Evolutionary conservation across 1,140 invertebrate genomes (phyloP), one percentile per base, ranked within the genome.

Genomic region (Trichonephila inaurata): DNA sequence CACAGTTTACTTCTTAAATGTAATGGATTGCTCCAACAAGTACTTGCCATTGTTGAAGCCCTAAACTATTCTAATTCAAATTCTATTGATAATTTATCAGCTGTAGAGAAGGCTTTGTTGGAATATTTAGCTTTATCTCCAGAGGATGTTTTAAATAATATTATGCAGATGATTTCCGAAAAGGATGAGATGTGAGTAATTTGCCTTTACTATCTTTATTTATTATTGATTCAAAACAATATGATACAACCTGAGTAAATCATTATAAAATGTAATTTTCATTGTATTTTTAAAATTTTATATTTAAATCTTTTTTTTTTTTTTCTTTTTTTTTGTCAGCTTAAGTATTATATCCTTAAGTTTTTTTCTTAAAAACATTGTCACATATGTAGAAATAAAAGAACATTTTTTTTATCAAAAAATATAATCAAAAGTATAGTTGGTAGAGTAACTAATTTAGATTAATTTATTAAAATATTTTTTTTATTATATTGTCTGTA

Each of bases 11-110:
- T 96, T 24, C 19, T 94, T 2, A 94, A 94, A 33, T 95, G 95
- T 91, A 88, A 95, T 89, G 95, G 95, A 77, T 89, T 95, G 12
- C 66, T 96, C 12, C 95, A 96, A 94, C 94, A 95, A 94, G 94
- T 95, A 61, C 94, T 95, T 95, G 95, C 95, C 92, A 95, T 95
- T 12, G 90, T 94, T 62, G 94, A 96, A 89, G 77, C 94, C 21
- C 69, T 96, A 61, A 95, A 95, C 69, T 94, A 95, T 94, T 87
- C 94, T 16, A 14, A 33, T 58, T 44, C 28, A 28, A 94, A 82
- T 69, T 33, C 33, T 40, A 8, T 90, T 51, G 93, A 94, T 40
- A 87, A 85, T 60, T 62, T 94, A 24, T 81, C 88, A 64, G 93
- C 87, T n/a, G 60, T 77, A 21, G 87, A 94, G 28, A 90, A 94